Conservation (phyloP, 2,113 vertebrate genomes). For the Gopherus flavomarginatus region DNA sequence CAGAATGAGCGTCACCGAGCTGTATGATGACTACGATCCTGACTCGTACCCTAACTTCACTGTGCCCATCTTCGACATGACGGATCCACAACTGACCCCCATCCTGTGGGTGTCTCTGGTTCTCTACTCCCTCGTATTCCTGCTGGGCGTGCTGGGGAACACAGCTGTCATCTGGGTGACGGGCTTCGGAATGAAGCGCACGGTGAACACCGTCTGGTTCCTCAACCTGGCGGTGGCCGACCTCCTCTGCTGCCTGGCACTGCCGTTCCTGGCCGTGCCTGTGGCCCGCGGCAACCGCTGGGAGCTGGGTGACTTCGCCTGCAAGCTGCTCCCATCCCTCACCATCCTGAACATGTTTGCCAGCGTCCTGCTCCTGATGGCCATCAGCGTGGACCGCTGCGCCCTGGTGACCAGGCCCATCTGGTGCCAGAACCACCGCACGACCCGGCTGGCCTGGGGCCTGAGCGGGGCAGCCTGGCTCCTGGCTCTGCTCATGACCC, state of each 20-base stretch:
- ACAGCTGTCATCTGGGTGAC: constrained; percentile 82
- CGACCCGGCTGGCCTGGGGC: not conserved
- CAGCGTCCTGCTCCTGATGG: constrained; percentile 84
- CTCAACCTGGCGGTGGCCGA: constrained; percentile 87
- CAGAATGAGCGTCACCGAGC: not conserved
- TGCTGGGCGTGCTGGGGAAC: constrained; percentile 84
- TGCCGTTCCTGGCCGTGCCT: constrained; percentile 84
- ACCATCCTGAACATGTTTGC: constrained; percentile 87
- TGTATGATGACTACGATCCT: not conserved
- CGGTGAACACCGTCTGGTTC: constrained; percentile 86
- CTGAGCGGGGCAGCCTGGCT: constrained; percentile 75
- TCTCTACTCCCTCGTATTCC: constrained; percentile 73
- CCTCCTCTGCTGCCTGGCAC: constrained; percentile 86
- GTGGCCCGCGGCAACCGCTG: constrained; percentile 78
- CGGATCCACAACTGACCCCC: not conserved
- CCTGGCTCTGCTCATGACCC: constrained; percentile 76
- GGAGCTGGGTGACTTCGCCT: constrained; percentile 79
- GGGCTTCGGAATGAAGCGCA: constrained; percentile 74
- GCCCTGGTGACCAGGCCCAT: constrained; percentile 77
- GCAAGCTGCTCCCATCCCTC: constrained; percentile 77
- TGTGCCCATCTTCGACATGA: rapidly evolving
- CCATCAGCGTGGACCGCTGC: constrained; percentile 87
- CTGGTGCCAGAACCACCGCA: constrained; percentile 81
- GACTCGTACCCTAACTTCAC: not conserved
- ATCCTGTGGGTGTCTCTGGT: constrained; percentile 42